Evolutionary conservation across 2,797 vertebrate species (phyloP).

Genomic region (Epinephelus malabaricus): DNA sequence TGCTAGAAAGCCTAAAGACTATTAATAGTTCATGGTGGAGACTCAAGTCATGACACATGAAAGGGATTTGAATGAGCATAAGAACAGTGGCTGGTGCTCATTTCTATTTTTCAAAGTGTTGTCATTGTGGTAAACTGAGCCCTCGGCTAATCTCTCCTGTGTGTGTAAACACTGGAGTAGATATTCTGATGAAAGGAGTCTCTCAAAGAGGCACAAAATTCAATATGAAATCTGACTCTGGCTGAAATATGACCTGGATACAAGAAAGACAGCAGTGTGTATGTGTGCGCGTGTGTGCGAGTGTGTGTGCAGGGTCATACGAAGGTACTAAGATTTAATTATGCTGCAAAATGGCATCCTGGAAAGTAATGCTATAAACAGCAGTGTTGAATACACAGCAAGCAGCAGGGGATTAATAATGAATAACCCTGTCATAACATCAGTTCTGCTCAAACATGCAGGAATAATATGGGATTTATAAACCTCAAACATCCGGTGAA

Average conservation of each 20-base stretch:
- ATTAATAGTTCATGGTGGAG: constrained; percentile 82
- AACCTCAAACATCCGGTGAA: constrained; percentile 26
- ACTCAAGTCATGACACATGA: constrained; percentile 77
- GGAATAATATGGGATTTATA: constrained; percentile 39
- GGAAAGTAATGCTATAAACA: constrained; percentile 61
- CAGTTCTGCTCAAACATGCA: constrained; percentile 48
- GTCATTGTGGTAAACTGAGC: constrained; percentile 69
- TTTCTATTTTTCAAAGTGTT: constrained; percentile 69
- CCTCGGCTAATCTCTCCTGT: constrained; percentile 58
- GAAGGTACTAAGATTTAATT: constrained; percentile 69
- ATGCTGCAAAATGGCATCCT: constrained; percentile 62
- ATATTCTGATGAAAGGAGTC: constrained; percentile 68
- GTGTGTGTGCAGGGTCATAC: constrained; percentile 38
- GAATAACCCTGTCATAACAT: constrained; percentile 50
- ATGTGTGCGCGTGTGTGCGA: constrained; percentile 16
- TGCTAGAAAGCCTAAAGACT: constrained; percentile 74
- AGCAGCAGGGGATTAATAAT: constrained; percentile 69
- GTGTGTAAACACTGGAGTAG: constrained; percentile 79
- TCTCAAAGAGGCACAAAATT: constrained; percentile 61
- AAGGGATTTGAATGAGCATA: constrained; percentile 67
- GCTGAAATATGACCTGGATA: constrained; percentile 63
- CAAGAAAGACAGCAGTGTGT: constrained; percentile 12
- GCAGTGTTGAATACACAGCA: constrained; percentile 55
- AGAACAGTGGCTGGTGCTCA: constrained; percentile 62
- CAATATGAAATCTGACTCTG: constrained; percentile 72